Evolutionary conservation across 2,888 invertebrate species (phyloP).

Genomic region (Agrilus mali): DNA sequence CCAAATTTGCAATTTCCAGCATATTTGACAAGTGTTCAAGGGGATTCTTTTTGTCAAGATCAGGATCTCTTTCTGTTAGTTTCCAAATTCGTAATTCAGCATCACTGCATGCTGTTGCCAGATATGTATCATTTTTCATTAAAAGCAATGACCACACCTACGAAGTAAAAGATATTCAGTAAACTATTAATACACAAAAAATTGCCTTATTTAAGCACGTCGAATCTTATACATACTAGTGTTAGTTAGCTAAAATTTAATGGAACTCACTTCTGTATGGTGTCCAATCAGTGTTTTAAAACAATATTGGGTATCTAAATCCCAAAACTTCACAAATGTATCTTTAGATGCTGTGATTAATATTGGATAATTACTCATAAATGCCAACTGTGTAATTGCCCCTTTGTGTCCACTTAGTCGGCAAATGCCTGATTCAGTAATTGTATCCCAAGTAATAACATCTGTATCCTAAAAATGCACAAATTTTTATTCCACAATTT

Average conservation of each 20-base stretch:
- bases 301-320: conserved; percentile 86
- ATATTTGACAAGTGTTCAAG: conserved; percentile 38
- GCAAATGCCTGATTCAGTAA: conserved; percentile 81
- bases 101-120: conserved; percentile 83
- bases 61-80: conserved; percentile 43
- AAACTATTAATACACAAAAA: conserved; percentile 1
- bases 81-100: conserved; percentile 78
- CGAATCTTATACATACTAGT: no score
- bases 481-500: conserved; percentile 4
- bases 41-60: conserved; percentile 31
- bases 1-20: conserved; percentile 39
- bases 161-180: conserved; percentile 12
- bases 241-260: background rate
- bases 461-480: conserved; percentile 65
- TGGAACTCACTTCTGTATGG: conserved; percentile 55
- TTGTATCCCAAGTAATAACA: conserved; percentile 88
- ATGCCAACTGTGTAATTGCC: conserved; percentile 68
- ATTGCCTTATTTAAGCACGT: no score
- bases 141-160: conserved; percentile 79
- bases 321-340: conserved; percentile 94
- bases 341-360: conserved; percentile 83
- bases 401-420: conserved; percentile 88
- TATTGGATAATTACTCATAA: conserved; percentile 55
- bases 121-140: conserved; percentile 61
- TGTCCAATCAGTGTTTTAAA: conserved; percentile 90